phyloP scores from a whole-genome alignment of 2,113 vertebrate species.

The Rhegmatorhina hoffmannsi region DNA sequence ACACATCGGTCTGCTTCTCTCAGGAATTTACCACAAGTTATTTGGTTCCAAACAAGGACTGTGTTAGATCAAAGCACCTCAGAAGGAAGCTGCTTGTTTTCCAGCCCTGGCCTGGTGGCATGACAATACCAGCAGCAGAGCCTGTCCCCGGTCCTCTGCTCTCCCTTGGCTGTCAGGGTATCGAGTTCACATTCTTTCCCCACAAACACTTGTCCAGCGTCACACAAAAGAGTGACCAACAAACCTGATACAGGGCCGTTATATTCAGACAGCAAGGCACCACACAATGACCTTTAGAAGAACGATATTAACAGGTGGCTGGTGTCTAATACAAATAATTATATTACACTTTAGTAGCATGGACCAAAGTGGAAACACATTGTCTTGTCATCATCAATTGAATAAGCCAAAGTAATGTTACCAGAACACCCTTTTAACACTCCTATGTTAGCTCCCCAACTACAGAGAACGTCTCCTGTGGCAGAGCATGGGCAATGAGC shows the following conservation, averaged over 20 bases:
- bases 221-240: slow-evolving; percentile 71
- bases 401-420: slow-evolving; percentile 28
- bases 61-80: not conserved
- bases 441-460: not conserved
- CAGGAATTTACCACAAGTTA: not conserved
- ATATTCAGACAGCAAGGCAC: slow-evolving; percentile 76
- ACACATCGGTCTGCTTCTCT: not conserved
- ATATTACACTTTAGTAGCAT: slow-evolving; percentile 78
- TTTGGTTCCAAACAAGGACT: not conserved
- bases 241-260: slow-evolving; percentile 72
- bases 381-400: slow-evolving; percentile 85
- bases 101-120: not conserved
- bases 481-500: not conserved
- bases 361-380: slow-evolving; percentile 75
- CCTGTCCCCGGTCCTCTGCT: not conserved
- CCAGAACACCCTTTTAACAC: not conserved
- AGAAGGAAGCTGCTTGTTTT: not conserved
- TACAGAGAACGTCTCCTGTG: not conserved
- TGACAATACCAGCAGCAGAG: slow-evolving; percentile 12
- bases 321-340: slow-evolving; percentile 77
- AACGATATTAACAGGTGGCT: slow-evolving; percentile 91
- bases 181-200: slow-evolving; percentile 71
- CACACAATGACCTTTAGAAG: slow-evolving; percentile 83
- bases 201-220: slow-evolving; percentile 71
- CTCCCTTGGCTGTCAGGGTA: not conserved